Percentiles rank a stretch among this genome's conserved stretches.
phyloP scores from a whole-genome alignment of 2,888 invertebrate species.

The Mesoligia furuncula region DNA sequence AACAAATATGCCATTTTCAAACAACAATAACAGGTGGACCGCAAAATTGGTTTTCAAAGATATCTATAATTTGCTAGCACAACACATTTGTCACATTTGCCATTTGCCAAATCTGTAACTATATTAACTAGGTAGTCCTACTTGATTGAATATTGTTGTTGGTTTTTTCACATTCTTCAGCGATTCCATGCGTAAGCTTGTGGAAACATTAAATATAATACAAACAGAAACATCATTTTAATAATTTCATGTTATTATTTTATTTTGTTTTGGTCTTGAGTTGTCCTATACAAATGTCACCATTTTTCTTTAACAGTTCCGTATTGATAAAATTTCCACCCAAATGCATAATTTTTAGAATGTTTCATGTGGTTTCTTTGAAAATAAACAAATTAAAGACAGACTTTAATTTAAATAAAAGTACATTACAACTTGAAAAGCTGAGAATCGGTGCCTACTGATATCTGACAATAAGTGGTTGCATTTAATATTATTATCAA shows the following conservation, averaged over 20 bases:
- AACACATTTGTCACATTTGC: background rate
- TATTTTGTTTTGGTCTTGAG: background rate
- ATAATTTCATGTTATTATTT: background rate
- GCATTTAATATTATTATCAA: background rate
- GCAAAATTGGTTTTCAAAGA: background rate
- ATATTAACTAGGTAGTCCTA: background rate
- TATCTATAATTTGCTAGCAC: background rate
- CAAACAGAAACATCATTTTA: background rate
- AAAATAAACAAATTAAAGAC: background rate
- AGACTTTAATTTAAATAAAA: background rate
- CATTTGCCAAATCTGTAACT: background rate
- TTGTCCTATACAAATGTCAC: background rate
- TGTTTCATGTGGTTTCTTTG: background rate
- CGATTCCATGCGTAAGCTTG: constrained; percentile 1
- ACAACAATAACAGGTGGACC: background rate
- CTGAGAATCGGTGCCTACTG: background rate
- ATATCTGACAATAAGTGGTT: background rate
- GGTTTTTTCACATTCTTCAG: constrained; percentile 4
- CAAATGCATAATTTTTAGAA: background rate
- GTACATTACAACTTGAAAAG: background rate
- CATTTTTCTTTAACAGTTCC: background rate
- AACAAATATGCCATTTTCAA: background rate
- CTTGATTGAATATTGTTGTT: background rate
- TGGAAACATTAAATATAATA: background rate
- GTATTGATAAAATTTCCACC: background rate